These are phyloP conservation scores for Himantopus leucocephalus DNA, from an alignment of 2,113 vertebrate species.

Conservation along the genomic window DNA sequence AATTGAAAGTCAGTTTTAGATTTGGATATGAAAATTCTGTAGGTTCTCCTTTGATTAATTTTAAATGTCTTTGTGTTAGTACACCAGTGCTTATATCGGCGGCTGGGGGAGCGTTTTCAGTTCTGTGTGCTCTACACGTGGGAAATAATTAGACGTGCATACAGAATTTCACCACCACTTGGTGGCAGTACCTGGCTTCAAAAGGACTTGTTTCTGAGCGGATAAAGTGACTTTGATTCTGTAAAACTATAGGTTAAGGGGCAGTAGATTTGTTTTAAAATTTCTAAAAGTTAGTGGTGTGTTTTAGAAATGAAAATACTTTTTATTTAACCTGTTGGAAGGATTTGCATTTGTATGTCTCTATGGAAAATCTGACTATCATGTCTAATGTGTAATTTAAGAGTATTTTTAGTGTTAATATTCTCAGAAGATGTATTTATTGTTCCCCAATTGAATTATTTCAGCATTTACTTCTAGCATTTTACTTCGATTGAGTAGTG, in stretches of 20 bases:
- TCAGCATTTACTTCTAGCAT: neutral
- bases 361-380: neutral
- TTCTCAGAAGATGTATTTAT: slow-evolving; percentile 30
- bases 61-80: neutral
- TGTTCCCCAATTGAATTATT: slow-evolving; percentile 14
- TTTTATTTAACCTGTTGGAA: neutral
- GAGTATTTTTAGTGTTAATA: neutral
- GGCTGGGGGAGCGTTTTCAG: neutral
- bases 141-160: neutral
- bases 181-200: slow-evolving; percentile 79
- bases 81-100: neutral
- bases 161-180: slow-evolving; percentile 69
- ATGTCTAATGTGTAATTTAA: neutral
- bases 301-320: neutral
- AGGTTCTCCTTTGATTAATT: neutral
- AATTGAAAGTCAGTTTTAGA: neutral
- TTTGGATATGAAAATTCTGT: neutral
- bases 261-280: neutral
- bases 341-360: neutral
- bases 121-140: neutral
- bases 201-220: slow-evolving; percentile 16
- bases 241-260: neutral
- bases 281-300: neutral
- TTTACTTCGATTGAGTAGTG: neutral
- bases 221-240: neutral